These are phyloP conservation scores for Disparrhopalites patrizii DNA, from an alignment of 2,888 invertebrate species.

Conservation along the genomic window DNA sequence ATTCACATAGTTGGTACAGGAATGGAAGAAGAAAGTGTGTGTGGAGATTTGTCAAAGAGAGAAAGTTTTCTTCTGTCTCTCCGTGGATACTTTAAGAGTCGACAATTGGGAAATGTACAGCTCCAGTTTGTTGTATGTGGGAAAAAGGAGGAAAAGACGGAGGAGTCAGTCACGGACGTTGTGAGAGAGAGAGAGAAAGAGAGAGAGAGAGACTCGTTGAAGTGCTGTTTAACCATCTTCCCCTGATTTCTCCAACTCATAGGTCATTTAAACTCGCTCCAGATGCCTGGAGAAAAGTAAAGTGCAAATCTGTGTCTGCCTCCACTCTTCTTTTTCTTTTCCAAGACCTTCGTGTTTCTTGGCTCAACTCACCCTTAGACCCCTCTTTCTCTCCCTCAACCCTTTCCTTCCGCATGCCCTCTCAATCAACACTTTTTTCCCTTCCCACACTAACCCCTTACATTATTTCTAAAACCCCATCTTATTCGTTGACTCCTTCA, in stretches of 20 bases:
- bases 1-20: neutral
- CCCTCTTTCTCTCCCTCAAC: too few species aligned
- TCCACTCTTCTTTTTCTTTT: too few species aligned
- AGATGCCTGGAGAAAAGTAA: constrained; percentile 24
- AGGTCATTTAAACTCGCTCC: constrained; percentile 24
- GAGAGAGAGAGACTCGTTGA: neutral
- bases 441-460: too few species aligned
- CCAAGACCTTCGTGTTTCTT: too few species aligned
- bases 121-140: neutral
- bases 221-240: constrained; percentile 12
- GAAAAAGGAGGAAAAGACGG: neutral
- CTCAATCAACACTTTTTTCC: too few species aligned
- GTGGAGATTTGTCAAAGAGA: neutral
- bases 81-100: too few species aligned
- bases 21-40: neutral
- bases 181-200: neutral
- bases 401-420: too few species aligned
- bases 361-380: too few species aligned
- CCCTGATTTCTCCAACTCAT: constrained; percentile 22
- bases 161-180: constrained; percentile 14
- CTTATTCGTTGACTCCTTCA: too few species aligned
- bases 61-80: too few species aligned
- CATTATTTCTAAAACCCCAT: too few species aligned
- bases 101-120: constrained; percentile 4
- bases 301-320: constrained; percentile 26